Conservation (phyloP, 2,797 vertebrate species). For the Micropoecilia bifurca region DNA sequence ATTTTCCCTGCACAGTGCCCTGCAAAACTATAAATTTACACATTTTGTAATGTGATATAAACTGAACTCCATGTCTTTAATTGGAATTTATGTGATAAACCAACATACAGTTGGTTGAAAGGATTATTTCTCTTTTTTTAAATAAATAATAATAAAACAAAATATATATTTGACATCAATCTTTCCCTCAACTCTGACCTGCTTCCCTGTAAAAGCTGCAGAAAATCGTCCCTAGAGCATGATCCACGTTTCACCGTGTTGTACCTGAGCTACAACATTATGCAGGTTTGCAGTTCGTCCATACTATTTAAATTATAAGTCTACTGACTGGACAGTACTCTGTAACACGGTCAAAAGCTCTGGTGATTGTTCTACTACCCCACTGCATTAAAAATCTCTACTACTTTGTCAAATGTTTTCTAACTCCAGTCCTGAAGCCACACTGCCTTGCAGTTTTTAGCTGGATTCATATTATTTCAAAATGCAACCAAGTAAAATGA, state of each 20-base stretch:
- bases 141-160: not conserved
- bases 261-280: not conserved
- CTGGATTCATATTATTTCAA: not conserved
- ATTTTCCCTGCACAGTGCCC: conserved; percentile 34
- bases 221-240: not conserved
- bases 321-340: not conserved
- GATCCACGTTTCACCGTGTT: not conserved
- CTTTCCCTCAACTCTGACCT: not conserved
- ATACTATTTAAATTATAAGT: not conserved
- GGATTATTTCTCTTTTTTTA: not conserved
- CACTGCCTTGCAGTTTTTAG: not conserved
- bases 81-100: not conserved
- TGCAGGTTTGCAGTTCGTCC: not conserved
- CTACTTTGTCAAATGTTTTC: not conserved
- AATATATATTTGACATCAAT: not conserved
- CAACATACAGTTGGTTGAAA: not conserved
- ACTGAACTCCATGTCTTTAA: not conserved
- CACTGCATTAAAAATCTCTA: not conserved
- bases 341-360: not conserved
- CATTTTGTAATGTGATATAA: not conserved
- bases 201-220: not conserved
- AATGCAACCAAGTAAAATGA: not conserved
- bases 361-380: not conserved
- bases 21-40: not conserved
- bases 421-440: not conserved